Evolutionary conservation across 2,797 vertebrate genomes (phyloP).

Genomic region (Gallinago solitaria): DNA sequence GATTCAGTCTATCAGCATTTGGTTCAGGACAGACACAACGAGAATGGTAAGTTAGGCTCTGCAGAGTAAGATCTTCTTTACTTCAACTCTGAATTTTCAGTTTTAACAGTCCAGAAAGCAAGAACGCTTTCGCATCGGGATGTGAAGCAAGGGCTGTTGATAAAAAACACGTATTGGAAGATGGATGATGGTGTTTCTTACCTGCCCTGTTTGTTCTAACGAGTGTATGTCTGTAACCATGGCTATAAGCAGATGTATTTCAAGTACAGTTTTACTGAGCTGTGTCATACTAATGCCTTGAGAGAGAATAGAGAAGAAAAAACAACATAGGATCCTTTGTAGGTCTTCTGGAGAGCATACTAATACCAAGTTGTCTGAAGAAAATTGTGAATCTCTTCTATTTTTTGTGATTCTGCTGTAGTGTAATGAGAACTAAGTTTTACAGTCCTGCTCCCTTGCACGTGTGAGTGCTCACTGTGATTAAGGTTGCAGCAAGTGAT

Average conservation of each 20-base stretch:
- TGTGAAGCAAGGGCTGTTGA: neutral
- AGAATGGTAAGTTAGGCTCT: constrained; percentile 87
- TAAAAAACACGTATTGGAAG: neutral
- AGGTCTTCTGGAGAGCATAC: neutral
- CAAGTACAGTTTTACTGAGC: neutral
- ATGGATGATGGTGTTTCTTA: neutral
- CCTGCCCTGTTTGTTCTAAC: neutral
- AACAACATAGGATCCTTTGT: neutral
- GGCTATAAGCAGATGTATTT: neutral
- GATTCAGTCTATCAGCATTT: constrained; percentile 99
- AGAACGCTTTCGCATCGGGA: accelerated
- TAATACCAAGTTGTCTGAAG: neutral
- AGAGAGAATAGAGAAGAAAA: neutral
- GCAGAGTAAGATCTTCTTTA: neutral
- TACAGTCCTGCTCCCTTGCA: neutral
- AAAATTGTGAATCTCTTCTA: neutral
- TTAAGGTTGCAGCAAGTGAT: neutral
- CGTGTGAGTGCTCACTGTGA: neutral
- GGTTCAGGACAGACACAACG: constrained; percentile 99
- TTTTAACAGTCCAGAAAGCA: neutral
- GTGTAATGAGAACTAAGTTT: neutral
- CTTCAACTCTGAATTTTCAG: neutral
- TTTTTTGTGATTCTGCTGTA: neutral
- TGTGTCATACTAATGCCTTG: neutral
- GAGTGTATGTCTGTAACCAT: neutral